These are phyloP conservation scores for Fragum whitleyi DNA, from an alignment of 2,888 invertebrate species.

Conservation along the genomic window DNA sequence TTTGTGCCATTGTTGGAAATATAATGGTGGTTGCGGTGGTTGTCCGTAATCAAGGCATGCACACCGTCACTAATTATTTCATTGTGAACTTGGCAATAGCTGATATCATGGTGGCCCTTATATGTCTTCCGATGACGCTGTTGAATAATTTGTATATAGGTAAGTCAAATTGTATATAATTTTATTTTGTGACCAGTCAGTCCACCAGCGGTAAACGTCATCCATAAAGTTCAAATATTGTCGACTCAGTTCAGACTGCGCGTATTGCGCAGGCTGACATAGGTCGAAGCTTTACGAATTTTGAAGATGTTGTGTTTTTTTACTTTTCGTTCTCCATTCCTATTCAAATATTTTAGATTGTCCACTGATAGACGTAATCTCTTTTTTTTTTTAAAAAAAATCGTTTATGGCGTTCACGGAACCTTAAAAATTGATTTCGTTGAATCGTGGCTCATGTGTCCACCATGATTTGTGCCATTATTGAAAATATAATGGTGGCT, in stretches of 20 bases:
- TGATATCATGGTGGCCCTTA: slow-evolving; percentile 78
- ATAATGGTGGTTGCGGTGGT: slow-evolving; percentile 84
- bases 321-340: too few relatives aligned
- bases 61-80: slow-evolving; percentile 83
- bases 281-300: neutral
- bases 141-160: slow-evolving; percentile 75
- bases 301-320: neutral
- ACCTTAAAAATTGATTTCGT: too few relatives aligned
- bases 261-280: too few relatives aligned
- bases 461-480: slow-evolving; percentile 82
- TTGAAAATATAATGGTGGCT: slow-evolving; percentile 84
- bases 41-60: slow-evolving; percentile 81
- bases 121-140: slow-evolving; percentile 77
- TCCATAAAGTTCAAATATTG: too few relatives aligned
- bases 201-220: too few relatives aligned
- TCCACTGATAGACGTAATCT: too few relatives aligned
- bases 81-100: slow-evolving; percentile 80
- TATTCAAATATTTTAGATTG: too few relatives aligned
- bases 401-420: too few relatives aligned
- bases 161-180: too few relatives aligned
- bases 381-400: too few relatives aligned
- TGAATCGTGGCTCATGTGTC: slow-evolving; percentile 82
- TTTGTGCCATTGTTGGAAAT: slow-evolving; percentile 83
- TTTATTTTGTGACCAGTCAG: too few relatives aligned
- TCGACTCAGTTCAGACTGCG: too few relatives aligned